These are phyloP conservation scores for Aplysia californica DNA, from an alignment of 1,140 invertebrate genomes.

Conservation along the genomic window DNA sequence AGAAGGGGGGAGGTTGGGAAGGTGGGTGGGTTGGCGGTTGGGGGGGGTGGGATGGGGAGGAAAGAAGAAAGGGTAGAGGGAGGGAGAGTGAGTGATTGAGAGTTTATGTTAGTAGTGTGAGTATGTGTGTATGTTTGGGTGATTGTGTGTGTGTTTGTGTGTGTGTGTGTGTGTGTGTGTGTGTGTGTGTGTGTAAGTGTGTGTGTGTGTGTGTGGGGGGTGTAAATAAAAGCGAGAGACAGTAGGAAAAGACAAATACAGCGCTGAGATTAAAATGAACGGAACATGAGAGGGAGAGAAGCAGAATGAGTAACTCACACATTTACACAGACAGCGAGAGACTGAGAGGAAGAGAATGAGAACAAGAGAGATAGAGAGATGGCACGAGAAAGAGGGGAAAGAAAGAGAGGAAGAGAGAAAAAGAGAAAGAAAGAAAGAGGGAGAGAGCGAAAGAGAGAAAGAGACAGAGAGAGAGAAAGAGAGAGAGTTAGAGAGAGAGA, in stretches of 20 bases:
- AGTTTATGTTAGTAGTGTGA: background rate
- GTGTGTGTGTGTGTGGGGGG: background rate
- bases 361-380: too few species aligned
- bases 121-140: too few species aligned
- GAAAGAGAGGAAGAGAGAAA: background rate
- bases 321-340: background rate
- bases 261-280: background rate
- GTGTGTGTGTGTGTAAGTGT: conserved; percentile 1
- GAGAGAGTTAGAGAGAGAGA: too few species aligned
- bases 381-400: background rate
- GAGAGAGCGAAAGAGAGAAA: background rate
- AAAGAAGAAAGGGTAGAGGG: background rate
- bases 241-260: background rate
- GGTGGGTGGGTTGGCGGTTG: background rate
- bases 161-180: background rate
- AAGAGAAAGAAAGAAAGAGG: background rate
- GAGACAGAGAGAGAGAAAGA: background rate
- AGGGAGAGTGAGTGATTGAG: background rate
- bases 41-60: background rate
- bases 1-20: background rate
- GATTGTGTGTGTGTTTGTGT: too few species aligned
- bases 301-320: background rate
- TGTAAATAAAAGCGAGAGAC: background rate
- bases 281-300: background rate
- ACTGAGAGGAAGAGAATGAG: background rate